Evolutionary conservation across 2,113 vertebrate genomes (phyloP), one percentile per base, ranked within the genome.

Genomic region (Capreolus pygargus): DNA sequence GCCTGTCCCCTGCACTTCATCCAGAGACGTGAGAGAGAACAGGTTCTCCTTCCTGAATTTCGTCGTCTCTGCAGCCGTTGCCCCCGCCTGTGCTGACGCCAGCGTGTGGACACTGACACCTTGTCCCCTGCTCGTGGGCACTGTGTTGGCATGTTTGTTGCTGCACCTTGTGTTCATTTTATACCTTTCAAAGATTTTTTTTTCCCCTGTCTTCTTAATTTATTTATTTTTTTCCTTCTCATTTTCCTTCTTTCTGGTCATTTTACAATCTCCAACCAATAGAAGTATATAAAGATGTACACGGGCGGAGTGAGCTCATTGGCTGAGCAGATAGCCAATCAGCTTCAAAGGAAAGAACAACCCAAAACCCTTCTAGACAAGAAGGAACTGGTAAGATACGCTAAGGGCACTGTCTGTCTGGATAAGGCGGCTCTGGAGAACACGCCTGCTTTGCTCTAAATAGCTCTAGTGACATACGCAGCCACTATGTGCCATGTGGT

Each of bases 211-310:
- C 87, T 61, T 92, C 95, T 98, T 98, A 97, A 98, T 95, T 96
- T 93, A 92, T 97, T 96, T 98, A 86, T 98, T 97, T 97, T 96
- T 97, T 97, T 50, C 97, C 95, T 97, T 96, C 97, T 97, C 94
- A 84, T 94, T 96, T 97, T 97, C 94, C 81, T 97, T 97, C 86
- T 92, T 95, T 97, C 96, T 97, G 96, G 43, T 98, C 98, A 92
- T 98, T 98, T 97, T 93, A 67, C 98, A 97, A 97, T 94, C 97
- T 98, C 98, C 92, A 97, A 97, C 98, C 98, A 95, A 94, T 99
- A 99, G 99, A 99, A 99, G 98, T 99, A 99, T 98, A 99, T 99
- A 99, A 99, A 99, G 99, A 99, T 99, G 99, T 99, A 99, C 99
- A 99, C 99, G 89, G 99, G 99, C 96, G 99, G 99, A 97, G 99